Percentiles rank a stretch among this genome's conserved stretches.
Evolutionary conservation across 2,888 invertebrate genomes (phyloP).

Genomic region (Drosophila parthenogenetica): DNA sequence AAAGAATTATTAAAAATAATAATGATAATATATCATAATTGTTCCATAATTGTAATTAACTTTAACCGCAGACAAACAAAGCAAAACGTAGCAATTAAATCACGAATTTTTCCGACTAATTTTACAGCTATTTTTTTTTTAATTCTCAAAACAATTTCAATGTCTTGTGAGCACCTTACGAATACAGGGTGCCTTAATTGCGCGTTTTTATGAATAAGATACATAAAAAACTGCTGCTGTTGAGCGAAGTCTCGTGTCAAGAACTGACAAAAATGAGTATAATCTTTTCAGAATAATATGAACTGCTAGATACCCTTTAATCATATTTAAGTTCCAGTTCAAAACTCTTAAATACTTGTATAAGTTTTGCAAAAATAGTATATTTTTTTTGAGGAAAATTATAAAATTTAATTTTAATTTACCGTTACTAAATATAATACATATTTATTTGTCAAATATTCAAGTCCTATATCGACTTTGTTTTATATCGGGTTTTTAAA

Average conservation of each 20-base stretch:
- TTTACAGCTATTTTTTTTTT: slow-evolving; percentile 25
- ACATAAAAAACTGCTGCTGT: background rate
- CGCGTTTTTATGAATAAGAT: background rate
- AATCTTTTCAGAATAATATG: background rate
- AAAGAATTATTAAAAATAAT: slow-evolving; percentile 2
- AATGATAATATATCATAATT: slow-evolving; percentile 53
- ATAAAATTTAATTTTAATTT: too few species aligned
- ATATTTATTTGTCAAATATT: too few species aligned
- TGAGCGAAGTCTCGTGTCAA: slow-evolving; percentile 3
- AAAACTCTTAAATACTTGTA: too few species aligned
- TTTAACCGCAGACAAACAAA: slow-evolving; percentile 26
- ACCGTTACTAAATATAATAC: too few species aligned
- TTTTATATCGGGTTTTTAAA: too few species aligned
- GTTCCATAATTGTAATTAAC: slow-evolving; percentile 55
- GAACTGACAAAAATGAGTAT: slow-evolving; percentile 1
- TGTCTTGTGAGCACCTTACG: slow-evolving; percentile 1
- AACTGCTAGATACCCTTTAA: background rate
- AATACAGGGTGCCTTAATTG: slow-evolving; percentile 28
- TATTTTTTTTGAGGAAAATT: too few species aligned
- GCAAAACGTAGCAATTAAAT: slow-evolving; percentile 56
- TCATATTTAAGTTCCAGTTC: too few species aligned
- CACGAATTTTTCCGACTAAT: slow-evolving; percentile 44
- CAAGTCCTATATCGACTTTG: too few species aligned
- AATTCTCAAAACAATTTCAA: slow-evolving; percentile 15
- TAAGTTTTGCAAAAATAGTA: too few species aligned